Conservation (phyloP, 2,888 invertebrate species). For the Hypomecis punctinalis region DNA sequence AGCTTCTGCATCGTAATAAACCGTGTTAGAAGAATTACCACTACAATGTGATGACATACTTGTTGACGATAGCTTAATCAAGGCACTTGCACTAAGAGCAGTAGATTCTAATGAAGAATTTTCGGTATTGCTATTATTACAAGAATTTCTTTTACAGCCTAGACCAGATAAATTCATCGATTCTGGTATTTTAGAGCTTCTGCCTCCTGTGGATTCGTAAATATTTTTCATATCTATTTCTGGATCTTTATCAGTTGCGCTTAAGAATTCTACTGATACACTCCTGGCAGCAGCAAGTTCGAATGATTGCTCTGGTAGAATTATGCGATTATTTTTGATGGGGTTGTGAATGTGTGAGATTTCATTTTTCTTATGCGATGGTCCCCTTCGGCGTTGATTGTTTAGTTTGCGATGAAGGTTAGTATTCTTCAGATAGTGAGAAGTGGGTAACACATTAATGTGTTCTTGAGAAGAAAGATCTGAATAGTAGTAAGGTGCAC, state of each 20-base stretch:
- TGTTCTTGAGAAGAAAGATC: constrained; percentile 87
- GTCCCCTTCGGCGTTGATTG: constrained; percentile 89
- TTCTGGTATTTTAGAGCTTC: constrained; percentile 84
- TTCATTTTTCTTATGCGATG: constrained; percentile 86
- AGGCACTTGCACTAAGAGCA: constrained; percentile 56
- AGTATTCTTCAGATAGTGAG: constrained; percentile 80
- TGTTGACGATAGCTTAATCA: constrained; percentile 71
- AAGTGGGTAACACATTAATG: constrained; percentile 75
- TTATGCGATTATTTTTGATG: constrained; percentile 79
- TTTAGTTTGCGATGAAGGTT: constrained; percentile 86
- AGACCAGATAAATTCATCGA: constrained; percentile 79
- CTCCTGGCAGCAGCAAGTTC: constrained; percentile 86
- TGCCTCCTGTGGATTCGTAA: constrained; percentile 88
- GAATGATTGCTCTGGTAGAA: constrained; percentile 69
- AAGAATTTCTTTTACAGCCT: constrained; percentile 76
- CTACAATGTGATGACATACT: constrained; percentile 82
- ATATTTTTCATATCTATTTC: constrained; percentile 89
- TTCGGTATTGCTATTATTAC: constrained; percentile 57
- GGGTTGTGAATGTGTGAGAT: constrained; percentile 91
- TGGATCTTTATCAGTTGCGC: constrained; percentile 87
- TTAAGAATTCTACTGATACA: constrained; percentile 88
- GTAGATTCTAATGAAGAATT: constrained; percentile 62
- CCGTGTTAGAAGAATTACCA: constrained; percentile 79
- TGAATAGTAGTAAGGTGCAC: constrained; percentile 94
- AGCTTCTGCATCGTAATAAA: constrained; percentile 79